These are phyloP conservation scores for Gambelia wislizenii DNA, from an alignment of 2,797 vertebrate genomes.

Conservation along the genomic window DNA sequence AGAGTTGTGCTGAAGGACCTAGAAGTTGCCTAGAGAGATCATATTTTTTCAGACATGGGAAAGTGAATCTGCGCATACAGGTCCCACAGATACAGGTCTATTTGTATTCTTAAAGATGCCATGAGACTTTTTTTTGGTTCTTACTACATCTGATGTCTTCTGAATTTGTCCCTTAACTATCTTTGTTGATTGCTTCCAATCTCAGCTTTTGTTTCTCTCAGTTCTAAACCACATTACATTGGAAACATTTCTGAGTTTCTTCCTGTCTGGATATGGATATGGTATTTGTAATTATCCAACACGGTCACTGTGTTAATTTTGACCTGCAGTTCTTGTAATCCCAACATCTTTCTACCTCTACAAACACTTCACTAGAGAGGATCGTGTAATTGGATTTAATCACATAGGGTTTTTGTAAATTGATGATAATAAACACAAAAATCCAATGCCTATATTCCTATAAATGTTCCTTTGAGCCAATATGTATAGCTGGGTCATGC, in stretches of 20 bases:
- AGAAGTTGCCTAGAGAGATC: too few relatives aligned
- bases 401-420: constrained; percentile 50
- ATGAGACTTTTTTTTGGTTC: background rate
- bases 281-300: constrained; percentile 64
- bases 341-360: constrained; percentile 52
- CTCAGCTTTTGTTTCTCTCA: constrained; percentile 5
- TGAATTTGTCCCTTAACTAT: constrained; percentile 15
- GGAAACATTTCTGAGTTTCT: constrained; percentile 37
- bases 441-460: constrained; percentile 26
- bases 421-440: constrained; percentile 24
- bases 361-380: constrained; percentile 54
- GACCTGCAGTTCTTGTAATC: constrained; percentile 58
- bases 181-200: background rate
- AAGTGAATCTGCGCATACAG: too few relatives aligned
- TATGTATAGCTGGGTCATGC: background rate
- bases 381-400: constrained; percentile 48
- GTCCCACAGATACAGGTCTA: too few relatives aligned
- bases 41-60: too few relatives aligned
- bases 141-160: background rate
- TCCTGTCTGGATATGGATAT: constrained; percentile 62
- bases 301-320: constrained; percentile 46
- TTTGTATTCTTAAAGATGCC: background rate
- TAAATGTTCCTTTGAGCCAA: background rate
- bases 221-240: background rate
- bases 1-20: too few relatives aligned